Conservation (phyloP, 2,113 vertebrate genomes). For the Hiodon alosoides region DNA sequence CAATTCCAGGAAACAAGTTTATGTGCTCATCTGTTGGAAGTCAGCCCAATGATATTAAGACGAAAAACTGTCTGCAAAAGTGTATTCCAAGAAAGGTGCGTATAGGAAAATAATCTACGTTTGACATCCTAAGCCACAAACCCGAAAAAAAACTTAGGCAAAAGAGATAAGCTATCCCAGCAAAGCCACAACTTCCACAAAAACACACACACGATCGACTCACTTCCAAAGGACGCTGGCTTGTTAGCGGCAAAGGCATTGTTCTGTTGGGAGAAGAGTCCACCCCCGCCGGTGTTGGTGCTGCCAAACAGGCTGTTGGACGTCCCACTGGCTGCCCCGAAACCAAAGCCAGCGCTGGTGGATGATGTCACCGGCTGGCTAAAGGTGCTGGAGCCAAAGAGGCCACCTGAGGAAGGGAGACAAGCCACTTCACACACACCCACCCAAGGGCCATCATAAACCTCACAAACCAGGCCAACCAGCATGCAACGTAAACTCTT, state of each 20-base stretch:
- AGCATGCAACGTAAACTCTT: constrained; percentile 6
- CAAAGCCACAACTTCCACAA: not conserved
- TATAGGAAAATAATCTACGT: too few species aligned
- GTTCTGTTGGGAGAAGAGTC: constrained; percentile 86
- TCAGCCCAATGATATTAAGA: too few species aligned
- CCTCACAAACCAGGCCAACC: not conserved
- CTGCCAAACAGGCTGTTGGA: constrained; percentile 84
- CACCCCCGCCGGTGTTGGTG: constrained; percentile 68
- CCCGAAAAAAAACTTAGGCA: too few species aligned
- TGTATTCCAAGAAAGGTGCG: too few species aligned
- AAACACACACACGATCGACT: constrained; percentile 42
- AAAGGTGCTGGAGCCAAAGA: constrained; percentile 87
- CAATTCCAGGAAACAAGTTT: too few species aligned
- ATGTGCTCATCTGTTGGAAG: too few species aligned
- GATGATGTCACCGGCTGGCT: constrained; percentile 87
- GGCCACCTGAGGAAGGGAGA: constrained; percentile 63
- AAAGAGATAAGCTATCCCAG: not conserved
- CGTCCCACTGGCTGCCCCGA: constrained; percentile 75
- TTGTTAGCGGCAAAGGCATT: constrained; percentile 93
- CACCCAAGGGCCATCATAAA: not conserved
- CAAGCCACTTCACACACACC: not conserved
- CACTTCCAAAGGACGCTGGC: constrained; percentile 84
- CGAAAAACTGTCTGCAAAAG: too few species aligned
- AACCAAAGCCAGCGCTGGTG: constrained; percentile 83
- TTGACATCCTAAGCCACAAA: too few species aligned